Evolutionary conservation across 2,797 vertebrate genomes (phyloP).

Genomic region (Philypnodon macrostomus): DNA sequence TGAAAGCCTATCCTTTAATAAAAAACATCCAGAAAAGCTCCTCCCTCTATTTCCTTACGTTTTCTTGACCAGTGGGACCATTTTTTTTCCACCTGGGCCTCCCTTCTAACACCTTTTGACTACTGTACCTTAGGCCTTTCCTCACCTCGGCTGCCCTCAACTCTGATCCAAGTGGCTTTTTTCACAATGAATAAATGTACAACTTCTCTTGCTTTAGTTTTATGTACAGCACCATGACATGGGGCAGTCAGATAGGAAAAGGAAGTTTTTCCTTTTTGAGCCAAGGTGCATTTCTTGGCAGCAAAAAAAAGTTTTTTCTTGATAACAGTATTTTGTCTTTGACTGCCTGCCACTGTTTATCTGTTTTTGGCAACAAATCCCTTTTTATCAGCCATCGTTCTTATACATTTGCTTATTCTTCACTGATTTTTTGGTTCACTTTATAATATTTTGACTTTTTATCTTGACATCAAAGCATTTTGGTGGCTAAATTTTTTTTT

Average conservation of each 20-base stretch:
- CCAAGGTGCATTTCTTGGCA: slow-evolving; percentile 59
- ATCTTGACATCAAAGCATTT: slow-evolving; percentile 51
- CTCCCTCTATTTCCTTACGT: slow-evolving; percentile 32
- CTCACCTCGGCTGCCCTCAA: slow-evolving; percentile 25
- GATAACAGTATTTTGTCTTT: slow-evolving; percentile 67
- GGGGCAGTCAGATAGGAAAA: slow-evolving; percentile 32
- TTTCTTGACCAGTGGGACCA: slow-evolving; percentile 32
- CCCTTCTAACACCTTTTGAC: slow-evolving; percentile 31
- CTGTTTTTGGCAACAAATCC: slow-evolving; percentile 62
- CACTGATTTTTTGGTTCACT: slow-evolving; percentile 60
- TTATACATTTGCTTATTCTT: slow-evolving; percentile 66
- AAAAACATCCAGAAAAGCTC: slow-evolving; percentile 25
- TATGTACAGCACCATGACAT: slow-evolving; percentile 13
- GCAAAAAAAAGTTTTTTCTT: slow-evolving; percentile 47
- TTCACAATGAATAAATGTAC: too few relatives aligned
- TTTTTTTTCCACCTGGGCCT: slow-evolving; percentile 31
- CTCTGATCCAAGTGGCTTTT: slow-evolving; percentile 1
- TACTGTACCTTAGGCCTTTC: slow-evolving; percentile 19
- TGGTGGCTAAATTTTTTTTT: slow-evolving; percentile 40
- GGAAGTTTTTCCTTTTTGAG: slow-evolving; percentile 25
- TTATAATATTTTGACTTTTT: slow-evolving; percentile 75
- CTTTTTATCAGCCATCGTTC: slow-evolving; percentile 68
- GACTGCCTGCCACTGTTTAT: slow-evolving; percentile 69
- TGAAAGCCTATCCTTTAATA: slow-evolving; percentile 30
- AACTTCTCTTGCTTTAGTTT: slow-evolving; percentile 12